Evolutionary conservation across 92 coral and sea anemone genomes (phyloP).

Genomic region (Phenganax subtilis): DNA sequence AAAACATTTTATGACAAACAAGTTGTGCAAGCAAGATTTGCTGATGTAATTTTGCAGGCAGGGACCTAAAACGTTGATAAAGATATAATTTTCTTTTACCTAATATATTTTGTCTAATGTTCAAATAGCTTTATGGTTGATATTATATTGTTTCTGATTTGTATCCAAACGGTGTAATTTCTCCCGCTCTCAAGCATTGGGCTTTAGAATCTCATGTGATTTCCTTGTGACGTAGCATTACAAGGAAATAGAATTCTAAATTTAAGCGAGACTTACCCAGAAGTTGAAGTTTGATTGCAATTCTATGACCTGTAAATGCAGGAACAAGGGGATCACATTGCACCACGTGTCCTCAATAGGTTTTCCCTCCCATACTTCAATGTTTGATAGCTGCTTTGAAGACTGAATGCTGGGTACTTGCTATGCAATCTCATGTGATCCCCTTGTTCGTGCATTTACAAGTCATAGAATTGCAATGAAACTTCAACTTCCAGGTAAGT

Average conservation of each 20-base stretch:
- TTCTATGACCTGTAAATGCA: no score
- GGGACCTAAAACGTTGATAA: neutral
- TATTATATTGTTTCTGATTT: neutral
- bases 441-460: no score
- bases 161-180: neutral
- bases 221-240: constrained; percentile 15
- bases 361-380: neutral
- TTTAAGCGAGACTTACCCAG: neutral
- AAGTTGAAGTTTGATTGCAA: no score
- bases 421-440: no score
- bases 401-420: constrained; percentile 12
- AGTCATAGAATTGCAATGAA: no score
- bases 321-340: neutral
- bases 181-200: neutral
- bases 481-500: no score
- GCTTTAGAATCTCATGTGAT: neutral
- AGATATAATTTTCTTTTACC: neutral
- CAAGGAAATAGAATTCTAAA: constrained; percentile 3
- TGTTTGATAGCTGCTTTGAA: neutral
- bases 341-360: neutral
- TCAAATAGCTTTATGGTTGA: neutral
- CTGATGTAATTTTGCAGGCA: neutral
- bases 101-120: neutral
- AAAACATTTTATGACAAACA: neutral
- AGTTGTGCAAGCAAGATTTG: neutral